Base-by-base conservation (phyloP, 2,888 invertebrate genomes). In the Tethea ocularis region DNA sequence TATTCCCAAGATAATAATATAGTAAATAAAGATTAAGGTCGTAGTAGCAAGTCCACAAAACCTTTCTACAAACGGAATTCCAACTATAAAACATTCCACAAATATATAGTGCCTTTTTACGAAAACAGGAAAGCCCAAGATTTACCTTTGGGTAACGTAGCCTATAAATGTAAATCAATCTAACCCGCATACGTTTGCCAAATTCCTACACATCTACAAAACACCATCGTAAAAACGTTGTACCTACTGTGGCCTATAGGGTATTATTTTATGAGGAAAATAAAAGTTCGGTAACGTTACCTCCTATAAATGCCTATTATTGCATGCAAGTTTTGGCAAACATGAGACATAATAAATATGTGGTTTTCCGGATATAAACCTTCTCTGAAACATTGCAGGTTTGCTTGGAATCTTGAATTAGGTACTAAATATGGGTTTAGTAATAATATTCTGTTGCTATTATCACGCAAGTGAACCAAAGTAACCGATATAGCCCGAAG, bases 81-180 rank as follows among this genome's bases (percentile, higher is more conserved):
- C 17, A 20, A 46, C 46, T 46, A 46, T 38, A 46, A 46, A 46
- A 20, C n/a, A 46, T 46, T 46, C 20, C 10, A 20, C 46, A 20
- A 46, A 46, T 46, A 41, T 17, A 20, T 46, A 46, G 46, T 46
- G 10, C 46, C 46, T 46, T 20, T 20, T 46, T 46, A 20, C 46
- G 46, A 46, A 46, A 46, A 46, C 46, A 46, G 46, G 46, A 46
- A 46, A 46, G 46, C 20, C 46, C 46, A 46, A 46, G 46, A 46
- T 46, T 46, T 46, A 46, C 46, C 46, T 46, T 46, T 46, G 46
- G 46, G 46, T 46, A 46, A 46, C 46, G 46, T 46, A 46, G 20
- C 46, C 46, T 20, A 46, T 46, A 46, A 46, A 46, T 46, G 46
- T 46, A 46, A 46, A 46, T 46, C 46, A 46, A 46, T 46, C 46